phyloP scores from a whole-genome alignment of 2,888 invertebrate species.

The Philhelius pedissequus region DNA sequence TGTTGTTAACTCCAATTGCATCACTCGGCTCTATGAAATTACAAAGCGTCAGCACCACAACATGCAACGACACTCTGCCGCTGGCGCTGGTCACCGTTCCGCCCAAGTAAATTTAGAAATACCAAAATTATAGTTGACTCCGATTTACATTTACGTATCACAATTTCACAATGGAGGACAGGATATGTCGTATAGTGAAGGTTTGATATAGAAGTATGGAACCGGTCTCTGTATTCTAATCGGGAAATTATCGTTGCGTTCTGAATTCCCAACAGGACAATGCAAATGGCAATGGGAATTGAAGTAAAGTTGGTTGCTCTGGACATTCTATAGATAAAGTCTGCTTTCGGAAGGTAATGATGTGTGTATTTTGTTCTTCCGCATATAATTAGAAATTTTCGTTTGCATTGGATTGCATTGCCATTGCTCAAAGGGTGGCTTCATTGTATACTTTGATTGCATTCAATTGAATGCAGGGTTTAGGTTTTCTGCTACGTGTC shows the following conservation, averaged over 20 bases:
- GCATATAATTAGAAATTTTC: slow-evolving; percentile 65
- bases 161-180: too few species aligned
- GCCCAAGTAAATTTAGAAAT: slow-evolving; percentile 61
- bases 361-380: slow-evolving; percentile 49
- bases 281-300: neutral
- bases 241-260: slow-evolving; percentile 61
- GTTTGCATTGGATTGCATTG: slow-evolving; percentile 55
- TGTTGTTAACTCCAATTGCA: slow-evolving; percentile 62
- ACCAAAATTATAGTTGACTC: slow-evolving; percentile 58
- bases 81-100: slow-evolving; percentile 13
- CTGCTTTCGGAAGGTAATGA: slow-evolving; percentile 29
- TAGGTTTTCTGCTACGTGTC: neutral
- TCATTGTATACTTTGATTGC: slow-evolving; percentile 57
- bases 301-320: neutral
- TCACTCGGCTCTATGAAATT: slow-evolving; percentile 40
- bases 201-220: slow-evolving; percentile 27
- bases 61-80: slow-evolving; percentile 29
- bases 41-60: slow-evolving; percentile 60
- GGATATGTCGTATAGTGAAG: neutral
- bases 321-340: neutral
- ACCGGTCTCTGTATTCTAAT: slow-evolving; percentile 45
- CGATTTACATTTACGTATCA: slow-evolving; percentile 47
- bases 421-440: slow-evolving; percentile 55
- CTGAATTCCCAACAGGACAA: slow-evolving; percentile 36
- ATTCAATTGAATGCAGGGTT: slow-evolving; percentile 47